Evolutionary conservation across 2,113 vertebrate genomes (phyloP), one percentile per base, ranked within the genome.

Genomic region (Pseudorhombus dupliciocellatus): DNA sequence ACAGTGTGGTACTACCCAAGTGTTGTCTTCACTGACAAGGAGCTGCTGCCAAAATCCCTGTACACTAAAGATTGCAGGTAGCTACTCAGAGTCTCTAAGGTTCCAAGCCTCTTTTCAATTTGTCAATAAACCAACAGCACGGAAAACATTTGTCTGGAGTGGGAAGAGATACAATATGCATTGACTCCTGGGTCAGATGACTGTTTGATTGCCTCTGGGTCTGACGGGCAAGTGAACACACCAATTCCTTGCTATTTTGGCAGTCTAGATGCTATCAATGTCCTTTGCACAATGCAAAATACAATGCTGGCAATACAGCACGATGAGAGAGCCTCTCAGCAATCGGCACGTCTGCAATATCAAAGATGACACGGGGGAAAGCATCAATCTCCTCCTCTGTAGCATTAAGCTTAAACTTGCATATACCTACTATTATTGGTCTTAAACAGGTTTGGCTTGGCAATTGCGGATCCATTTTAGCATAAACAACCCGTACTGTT

Each of bases 1-100:
- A 95, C 95, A 0, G 94, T 98, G 66, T 99, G 98, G 97, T 97
- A 95, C 83, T 96, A 97, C 67, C 97, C 98, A 15, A 95, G 91
- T 78, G 89, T 89, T 0, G 95, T 97, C 74, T 98, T 97, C 46
- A 94, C 95, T 31, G 98, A 99, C 85, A 96, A 94, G 88, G 96
- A 98, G 25, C 95, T 98, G 48, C 88, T 99, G 59, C 90, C 94
- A 54, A 97, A 95, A 92, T 97, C 96, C 2, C 79, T 97, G 1
- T 92, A 88, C 81, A 93, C 93, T 61, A 97, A 92, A 75, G 96
- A 98, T 80, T 94, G 93, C 90, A 98, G 97, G 97, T 98, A 91
- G 80, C 57, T 7, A 34, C 14, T 1, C 15, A 22, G 12, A 59
- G 6, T 63, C 40, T 12, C 42, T 28, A 24, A 0, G 52, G 24